Evolutionary conservation across 92 coral and sea anemone species (phyloP).

Genomic region (Phenganax marumi): DNA sequence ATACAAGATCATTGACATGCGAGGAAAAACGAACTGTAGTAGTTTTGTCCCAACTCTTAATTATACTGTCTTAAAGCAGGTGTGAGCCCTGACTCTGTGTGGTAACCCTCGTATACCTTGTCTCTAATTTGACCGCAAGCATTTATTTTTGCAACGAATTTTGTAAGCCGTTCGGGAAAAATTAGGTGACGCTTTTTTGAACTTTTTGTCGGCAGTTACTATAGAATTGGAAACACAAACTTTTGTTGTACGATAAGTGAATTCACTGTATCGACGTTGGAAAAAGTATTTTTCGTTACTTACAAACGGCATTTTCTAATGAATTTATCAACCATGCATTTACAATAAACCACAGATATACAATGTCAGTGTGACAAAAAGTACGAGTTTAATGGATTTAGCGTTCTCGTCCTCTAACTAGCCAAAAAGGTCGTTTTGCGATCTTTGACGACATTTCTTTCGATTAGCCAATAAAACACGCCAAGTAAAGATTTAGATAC

Average conservation of each 20-base stretch:
- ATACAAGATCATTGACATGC: too few species aligned
- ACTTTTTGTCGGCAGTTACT: slow-evolving; percentile 1
- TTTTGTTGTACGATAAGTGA: background rate
- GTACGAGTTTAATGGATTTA: background rate
- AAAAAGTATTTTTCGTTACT: background rate
- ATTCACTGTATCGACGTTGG: background rate
- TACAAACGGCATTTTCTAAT: slow-evolving; percentile 7
- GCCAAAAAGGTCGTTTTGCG: background rate
- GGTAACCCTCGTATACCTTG: too few species aligned
- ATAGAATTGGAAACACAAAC: background rate
- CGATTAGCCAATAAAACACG: background rate
- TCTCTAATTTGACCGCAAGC: background rate
- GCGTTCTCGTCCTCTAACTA: background rate
- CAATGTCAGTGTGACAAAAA: background rate
- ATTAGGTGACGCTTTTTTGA: background rate
- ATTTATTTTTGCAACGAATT: background rate
- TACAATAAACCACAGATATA: background rate
- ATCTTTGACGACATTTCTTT: background rate
- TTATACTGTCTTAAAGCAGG: too few species aligned
- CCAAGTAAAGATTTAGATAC: background rate
- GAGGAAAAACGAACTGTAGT: too few species aligned
- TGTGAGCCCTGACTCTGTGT: too few species aligned
- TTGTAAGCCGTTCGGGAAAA: background rate
- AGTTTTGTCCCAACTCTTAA: too few species aligned
- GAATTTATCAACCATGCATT: background rate